Evolutionary conservation across 2,888 invertebrate species (phyloP), one percentile per base, ranked within the genome.

Genomic region (Bhutanitis thaidina): DNA sequence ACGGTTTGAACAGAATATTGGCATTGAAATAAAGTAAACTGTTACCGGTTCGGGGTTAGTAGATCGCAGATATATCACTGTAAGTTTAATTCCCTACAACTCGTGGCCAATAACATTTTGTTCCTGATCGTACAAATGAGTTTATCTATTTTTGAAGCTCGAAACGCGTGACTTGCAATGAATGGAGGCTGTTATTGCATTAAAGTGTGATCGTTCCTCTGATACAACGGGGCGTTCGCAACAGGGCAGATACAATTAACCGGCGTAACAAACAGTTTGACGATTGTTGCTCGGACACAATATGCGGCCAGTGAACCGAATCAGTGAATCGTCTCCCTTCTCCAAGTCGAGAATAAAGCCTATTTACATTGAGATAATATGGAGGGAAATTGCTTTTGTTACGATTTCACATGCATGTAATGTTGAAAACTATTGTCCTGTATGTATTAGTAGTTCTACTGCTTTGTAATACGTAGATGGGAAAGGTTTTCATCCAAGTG

Each of bases 101-200:
- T 20, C 5, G 20, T 3, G 20, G 20, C 2, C 5, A 5, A 20
- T 20, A 20, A 5, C 5, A 20, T 5, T n/a, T n/a, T 5, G 5
- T 20, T 20, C 5, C 5, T 20, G 20, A 20, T 2, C 20, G 20
- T 20, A 5, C 2, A 20, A 20, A 20, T 20, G 20, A 20, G 5
- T 15, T 29, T 35, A 40, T 73, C 72, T 68, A 66, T 64, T 64
- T 57, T 57, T 56, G 60, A 65, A 66, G 62, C 71, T 73, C 67
- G 73, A 67, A 68, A 69, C 81, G 20, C 20, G 79, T 81, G 80
- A 81, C 80, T 74, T 62, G 58, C 67, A 68, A 69, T 81, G 77
- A 82, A 80, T 80, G 72, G 73, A 64, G 60, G 60, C 67, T 63
- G 62, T 68, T 57, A 52, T 58, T 29, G 30, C 47, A 43, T 41